Conservation (phyloP, 2,797 vertebrate species). For the Eleutherodactylus coqui region DNA sequence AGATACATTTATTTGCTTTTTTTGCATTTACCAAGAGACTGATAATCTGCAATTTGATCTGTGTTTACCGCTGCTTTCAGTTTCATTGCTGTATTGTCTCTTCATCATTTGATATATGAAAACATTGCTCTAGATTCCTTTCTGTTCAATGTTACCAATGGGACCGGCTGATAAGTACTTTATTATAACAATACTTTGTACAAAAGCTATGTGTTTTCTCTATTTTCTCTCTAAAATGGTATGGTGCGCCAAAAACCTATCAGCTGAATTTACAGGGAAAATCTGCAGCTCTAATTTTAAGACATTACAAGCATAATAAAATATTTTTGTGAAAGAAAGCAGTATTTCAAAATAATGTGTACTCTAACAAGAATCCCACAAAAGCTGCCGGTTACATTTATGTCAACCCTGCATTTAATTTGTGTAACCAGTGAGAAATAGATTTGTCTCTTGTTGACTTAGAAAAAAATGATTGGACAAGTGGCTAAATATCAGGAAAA, state of each 20-base stretch:
- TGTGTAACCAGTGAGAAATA: background rate
- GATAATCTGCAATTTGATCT: too few species aligned
- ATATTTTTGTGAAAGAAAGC: too few species aligned
- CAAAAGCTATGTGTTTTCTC: conserved; percentile 10
- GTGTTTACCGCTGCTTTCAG: too few species aligned
- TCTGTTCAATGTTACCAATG: background rate
- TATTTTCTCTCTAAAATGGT: background rate
- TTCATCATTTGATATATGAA: background rate
- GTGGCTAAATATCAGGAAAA: background rate
- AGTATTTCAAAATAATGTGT: background rate
- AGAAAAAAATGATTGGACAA: background rate
- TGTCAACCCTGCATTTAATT: background rate
- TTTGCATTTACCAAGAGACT: too few species aligned
- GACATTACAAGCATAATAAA: background rate
- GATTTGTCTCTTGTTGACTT: background rate
- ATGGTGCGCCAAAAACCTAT: background rate
- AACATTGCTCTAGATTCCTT: background rate
- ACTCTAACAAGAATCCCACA: background rate
- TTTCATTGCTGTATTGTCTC: too few species aligned
- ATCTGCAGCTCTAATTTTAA: conserved; percentile 3
- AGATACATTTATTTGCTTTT: too few species aligned
- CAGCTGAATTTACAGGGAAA: background rate
- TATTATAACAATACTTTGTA: background rate
- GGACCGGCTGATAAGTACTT: background rate
- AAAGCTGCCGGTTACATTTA: background rate